Percentiles rank a stretch among this genome's conserved stretches.
These are phyloP conservation scores for Microvelia longipes DNA, from an alignment of 1,140 invertebrate genomes.

Conservation along the genomic window DNA sequence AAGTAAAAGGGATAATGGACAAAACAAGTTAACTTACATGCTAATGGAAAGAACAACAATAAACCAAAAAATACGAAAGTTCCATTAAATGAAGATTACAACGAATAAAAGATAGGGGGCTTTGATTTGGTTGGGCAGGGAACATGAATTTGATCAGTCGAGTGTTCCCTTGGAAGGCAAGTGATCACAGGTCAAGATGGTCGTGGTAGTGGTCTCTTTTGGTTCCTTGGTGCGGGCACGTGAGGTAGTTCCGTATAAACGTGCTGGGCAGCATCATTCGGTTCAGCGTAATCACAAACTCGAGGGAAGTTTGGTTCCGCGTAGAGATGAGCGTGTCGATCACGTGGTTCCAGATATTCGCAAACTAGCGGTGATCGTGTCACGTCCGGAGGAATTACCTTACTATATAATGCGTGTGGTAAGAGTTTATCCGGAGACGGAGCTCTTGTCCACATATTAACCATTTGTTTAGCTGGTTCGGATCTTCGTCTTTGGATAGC, in stretches of 20 bases:
- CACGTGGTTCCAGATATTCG: conserved; percentile 37
- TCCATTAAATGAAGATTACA: no score
- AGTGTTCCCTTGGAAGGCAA: not conserved
- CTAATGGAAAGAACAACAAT: no score
- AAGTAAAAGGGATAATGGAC: no score
- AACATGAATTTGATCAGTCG: not conserved
- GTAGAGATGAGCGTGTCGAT: conserved; percentile 34
- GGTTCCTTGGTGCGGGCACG: conserved; percentile 32
- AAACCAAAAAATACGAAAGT: no score
- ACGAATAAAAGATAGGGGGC: no score
- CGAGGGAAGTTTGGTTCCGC: conserved; percentile 28
- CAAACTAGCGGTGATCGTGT: conserved; percentile 26
- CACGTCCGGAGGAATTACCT: not conserved
- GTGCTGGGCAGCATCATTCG: conserved; percentile 47
- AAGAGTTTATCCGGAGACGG: conserved; percentile 44
- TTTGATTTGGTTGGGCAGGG: no score
- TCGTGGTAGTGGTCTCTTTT: conserved; percentile 46
- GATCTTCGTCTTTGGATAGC: conserved; percentile 16
- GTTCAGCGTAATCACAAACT: conserved; percentile 52
- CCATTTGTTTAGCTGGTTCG: conserved; percentile 16
- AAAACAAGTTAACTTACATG: no score
- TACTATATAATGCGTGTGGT: conserved; percentile 22
- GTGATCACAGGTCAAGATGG: conserved; percentile 11
- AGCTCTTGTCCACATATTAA: conserved; percentile 41
- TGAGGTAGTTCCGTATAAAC: conserved; percentile 52